Percentiles rank a stretch among this genome's conserved stretches.
Conservation (phyloP, 1,140 invertebrate genomes). For the Apis cerana region DNA sequence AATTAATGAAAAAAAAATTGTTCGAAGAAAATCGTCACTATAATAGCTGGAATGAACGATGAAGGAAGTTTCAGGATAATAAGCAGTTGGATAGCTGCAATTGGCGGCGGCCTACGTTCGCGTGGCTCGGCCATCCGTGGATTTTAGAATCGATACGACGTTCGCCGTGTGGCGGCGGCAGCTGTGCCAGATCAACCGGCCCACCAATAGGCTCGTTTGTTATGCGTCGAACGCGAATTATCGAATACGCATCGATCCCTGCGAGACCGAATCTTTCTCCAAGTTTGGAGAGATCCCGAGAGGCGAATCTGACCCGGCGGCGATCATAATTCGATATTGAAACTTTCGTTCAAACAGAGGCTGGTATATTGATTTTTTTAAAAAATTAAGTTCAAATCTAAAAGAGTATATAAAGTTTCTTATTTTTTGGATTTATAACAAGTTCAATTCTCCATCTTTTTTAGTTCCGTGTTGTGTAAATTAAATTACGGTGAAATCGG, state of each 20-base stretch:
- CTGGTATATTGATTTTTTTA: no score
- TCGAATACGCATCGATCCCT: not conserved
- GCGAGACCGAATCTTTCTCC: not conserved
- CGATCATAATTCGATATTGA: not conserved
- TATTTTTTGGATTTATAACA: no score
- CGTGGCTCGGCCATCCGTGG: slow-evolving; percentile 55
- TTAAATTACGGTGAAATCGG: no score
- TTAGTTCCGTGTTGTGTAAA: no score
- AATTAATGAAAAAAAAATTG: no score
- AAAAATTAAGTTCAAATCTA: no score
- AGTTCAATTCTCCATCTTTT: no score
- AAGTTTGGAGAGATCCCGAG: no score
- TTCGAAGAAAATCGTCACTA: no score
- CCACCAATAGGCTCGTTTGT: slow-evolving; percentile 20
- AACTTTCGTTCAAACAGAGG: not conserved
- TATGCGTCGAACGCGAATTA: slow-evolving; percentile 8
- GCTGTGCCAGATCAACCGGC: slow-evolving; percentile 47
- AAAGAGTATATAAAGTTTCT: no score
- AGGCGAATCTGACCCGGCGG: no score
- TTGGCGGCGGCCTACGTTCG: slow-evolving; percentile 46
- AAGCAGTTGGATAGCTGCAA: slow-evolving; percentile 44
- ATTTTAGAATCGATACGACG: slow-evolving; percentile 61
- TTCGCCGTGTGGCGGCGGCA: slow-evolving; percentile 45
- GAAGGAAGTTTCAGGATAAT: slow-evolving; percentile 49
- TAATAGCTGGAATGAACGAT: slow-evolving; percentile 32